Evolutionary conservation across 2,888 invertebrate species (phyloP).

Genomic region (Caenorhabditis sulstoni): DNA sequence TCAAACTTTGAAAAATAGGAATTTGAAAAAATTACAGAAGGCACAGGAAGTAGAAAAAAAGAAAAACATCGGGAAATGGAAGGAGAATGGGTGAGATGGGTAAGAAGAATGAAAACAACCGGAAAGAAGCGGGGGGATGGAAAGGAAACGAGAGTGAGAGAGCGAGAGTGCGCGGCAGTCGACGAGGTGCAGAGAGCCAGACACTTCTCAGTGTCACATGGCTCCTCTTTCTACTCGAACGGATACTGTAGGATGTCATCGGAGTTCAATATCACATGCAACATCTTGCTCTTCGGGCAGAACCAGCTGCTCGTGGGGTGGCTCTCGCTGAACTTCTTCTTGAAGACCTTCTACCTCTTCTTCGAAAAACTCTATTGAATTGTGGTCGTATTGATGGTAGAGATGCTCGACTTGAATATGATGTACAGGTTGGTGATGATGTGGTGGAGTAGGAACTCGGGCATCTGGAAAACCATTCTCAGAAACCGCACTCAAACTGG

Average conservation of each 20-base stretch:
- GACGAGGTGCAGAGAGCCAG: too few species aligned
- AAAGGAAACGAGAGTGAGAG: too few species aligned
- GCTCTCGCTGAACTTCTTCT: neutral
- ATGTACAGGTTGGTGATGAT: too few species aligned
- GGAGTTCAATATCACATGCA: conserved; percentile 50
- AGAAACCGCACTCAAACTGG: too few species aligned
- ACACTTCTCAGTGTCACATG: too few species aligned
- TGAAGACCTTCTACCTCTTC: conserved; percentile 3
- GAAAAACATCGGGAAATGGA: neutral
- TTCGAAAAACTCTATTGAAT: conserved; percentile 8
- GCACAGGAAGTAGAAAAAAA: conserved; percentile 5
- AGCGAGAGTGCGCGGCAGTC: too few species aligned
- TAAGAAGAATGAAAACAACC: conserved; percentile 25
- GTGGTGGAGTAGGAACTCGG: too few species aligned
- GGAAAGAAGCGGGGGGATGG: conserved; percentile 7
- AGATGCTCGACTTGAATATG: too few species aligned
- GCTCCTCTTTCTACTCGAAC: too few species aligned
- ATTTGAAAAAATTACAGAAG: conserved; percentile 1
- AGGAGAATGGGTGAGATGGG: conserved; percentile 4
- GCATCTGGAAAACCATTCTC: too few species aligned
- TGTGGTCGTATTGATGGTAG: neutral
- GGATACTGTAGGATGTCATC: neutral
- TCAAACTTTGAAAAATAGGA: neutral
- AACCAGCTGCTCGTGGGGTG: conserved; percentile 30
- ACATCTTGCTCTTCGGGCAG: conserved; percentile 47